Percentiles rank a stretch among this genome's conserved stretches.
phyloP scores from a whole-genome alignment of 2,113 vertebrate species.

The Dicrurus megarhynchus region DNA sequence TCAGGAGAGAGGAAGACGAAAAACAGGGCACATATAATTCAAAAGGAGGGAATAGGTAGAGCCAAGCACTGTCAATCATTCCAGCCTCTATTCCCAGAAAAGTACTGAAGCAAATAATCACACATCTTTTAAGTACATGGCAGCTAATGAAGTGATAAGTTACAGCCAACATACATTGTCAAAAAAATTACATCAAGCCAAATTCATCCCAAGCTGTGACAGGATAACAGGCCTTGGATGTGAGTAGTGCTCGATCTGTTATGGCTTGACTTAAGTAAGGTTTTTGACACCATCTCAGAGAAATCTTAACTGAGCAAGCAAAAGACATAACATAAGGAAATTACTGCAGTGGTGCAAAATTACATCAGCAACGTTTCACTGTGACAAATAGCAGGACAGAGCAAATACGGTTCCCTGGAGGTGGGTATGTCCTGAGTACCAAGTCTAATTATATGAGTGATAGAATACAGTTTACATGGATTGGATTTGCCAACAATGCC shows the following conservation, averaged over 20 bases:
- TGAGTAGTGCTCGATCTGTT: not conserved
- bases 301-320: not conserved
- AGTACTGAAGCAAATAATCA: conserved; percentile 3
- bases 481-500: not conserved
- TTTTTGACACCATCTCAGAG: not conserved
- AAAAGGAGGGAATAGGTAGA: not conserved
- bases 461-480: not conserved
- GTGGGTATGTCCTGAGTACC: not conserved
- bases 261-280: not conserved
- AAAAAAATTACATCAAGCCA: not conserved
- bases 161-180: not conserved
- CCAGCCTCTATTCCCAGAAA: not conserved
- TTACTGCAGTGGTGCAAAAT: not conserved
- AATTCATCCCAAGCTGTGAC: not conserved
- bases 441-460: not conserved
- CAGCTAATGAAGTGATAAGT: not conserved
- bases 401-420: not conserved
- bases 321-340: not conserved
- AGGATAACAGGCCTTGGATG: not conserved
- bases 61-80: not conserved
- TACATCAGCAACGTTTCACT: not conserved
- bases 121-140: not conserved
- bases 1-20: not conserved
- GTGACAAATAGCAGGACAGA: not conserved
- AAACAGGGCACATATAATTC: accelerated